Evolutionary conservation across 2,797 vertebrate species (phyloP), one percentile per base, ranked within the genome.

Genomic region (Sebastiscus tertius): DNA sequence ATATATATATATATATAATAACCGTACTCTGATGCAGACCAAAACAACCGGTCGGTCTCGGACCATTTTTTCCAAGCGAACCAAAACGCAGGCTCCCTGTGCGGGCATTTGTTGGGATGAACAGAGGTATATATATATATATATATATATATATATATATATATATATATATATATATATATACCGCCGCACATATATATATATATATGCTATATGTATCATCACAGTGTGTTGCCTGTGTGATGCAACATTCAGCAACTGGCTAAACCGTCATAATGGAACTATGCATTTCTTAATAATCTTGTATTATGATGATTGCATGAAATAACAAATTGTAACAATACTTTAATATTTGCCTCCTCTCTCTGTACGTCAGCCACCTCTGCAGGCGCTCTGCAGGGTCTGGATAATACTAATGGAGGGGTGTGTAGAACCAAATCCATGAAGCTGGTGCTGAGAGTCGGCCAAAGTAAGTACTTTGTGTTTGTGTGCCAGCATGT

Each of bases 391-490:
- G 95, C 96, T 84, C 93, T 96, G 89, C 97, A 96, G 92, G 97
- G 97, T 90, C 93, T 99, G 97, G 97, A 98, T 94, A 99, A 98
- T 93, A 95, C 96, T 87, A 96, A 97, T 85, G 98, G 98, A 93
- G 98, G 98, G 69, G 97, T 97, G 83, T 99, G 98, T 91, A 95
- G 96, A 93, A 97, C 96, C 95, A 97, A 96, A 96, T 97, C 97
- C 95, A 99, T 99, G 98, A 99, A 98, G 96, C 96, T 99, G 94
- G 96, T 98, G 92, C 97, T 99, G 94, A 97, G 98, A 96, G 97
- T 99, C 87, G 98, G 98, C 93, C 98, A 99, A 95, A 98, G 98
- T 99, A 95, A 98, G 97, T 94, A 79, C 31, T 75, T 34, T 78
- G 31, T 56, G 39, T 64, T 52, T 77, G 65, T 76, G 64, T 65